Base-by-base conservation (phyloP, 1,140 invertebrate genomes). In the Drosophila ficusphila region DNA sequence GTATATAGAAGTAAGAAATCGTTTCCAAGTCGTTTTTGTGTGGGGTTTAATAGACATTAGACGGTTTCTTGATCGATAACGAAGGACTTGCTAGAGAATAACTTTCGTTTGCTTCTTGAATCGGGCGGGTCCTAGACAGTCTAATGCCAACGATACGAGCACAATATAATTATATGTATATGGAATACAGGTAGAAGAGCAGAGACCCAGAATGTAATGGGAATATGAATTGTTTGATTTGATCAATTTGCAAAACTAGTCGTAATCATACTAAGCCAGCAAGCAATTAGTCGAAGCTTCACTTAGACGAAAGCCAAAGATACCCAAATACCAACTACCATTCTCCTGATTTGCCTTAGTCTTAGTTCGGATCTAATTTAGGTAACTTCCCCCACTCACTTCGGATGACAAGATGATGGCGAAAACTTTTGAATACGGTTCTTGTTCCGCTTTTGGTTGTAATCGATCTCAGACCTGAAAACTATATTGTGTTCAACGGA, bases 401-500 rank as follows among this genome's bases (percentile, higher is more conserved):
- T 33, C 4, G 16, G 4, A 57, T n/a, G 12, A 23, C 53, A 33
- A 16, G 18, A 21, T 41, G 38, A n/a, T 21, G 33, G 21, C 18
- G 16, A 29, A 14, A 18, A 19, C 49, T 42, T 27, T 25, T n/a
- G 41, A 18, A 41, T 36, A 72, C 41, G 47, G 33, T 60, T 72
- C 69, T 39, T 33, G 69, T 73, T 62, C 47, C 33, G 21, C 25
- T 49, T 72, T 72, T 72, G 69, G 69, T 72, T 72, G 69, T 72
- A 72, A 72, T 46, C 16, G 69, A 72, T 72, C 69, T 72, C 68
- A 46, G 56, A 70, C 51, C 64, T 33, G 64, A 64, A 69, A 74
- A 85, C 64, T 75, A 46, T 72, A 85, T 79, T 86, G 65, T 86
- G 76, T 86, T 85, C 65, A 86, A 67, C 38, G 25, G 36, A 76